Evolutionary conservation across 2,113 vertebrate genomes (phyloP), one percentile per base, ranked within the genome.

Genomic region (Micronycteris hirsuta): DNA sequence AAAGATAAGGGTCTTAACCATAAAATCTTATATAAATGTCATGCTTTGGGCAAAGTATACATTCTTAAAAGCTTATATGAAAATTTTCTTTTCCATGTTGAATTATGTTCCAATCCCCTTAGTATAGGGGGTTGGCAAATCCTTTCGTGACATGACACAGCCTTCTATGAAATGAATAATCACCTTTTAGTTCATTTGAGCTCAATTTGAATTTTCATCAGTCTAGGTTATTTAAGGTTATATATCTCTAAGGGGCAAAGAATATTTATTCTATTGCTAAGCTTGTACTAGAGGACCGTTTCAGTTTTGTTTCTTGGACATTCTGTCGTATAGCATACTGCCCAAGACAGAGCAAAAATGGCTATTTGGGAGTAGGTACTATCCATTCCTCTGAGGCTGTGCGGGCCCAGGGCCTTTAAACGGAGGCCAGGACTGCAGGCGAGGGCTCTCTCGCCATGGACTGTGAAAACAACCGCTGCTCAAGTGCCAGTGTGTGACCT

Each of bases 141-240:
- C 54, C 70, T 90, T 84, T 49, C 13, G 7, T 82, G 33, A 74
- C 19, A 70, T 70, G 56, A 80, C 33, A 95, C 67, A 70, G 76
- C 77, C 56, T 38, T 91, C 15, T 65, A 36, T 68, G 61, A 84
- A 91, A 89, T 61, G 45, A 87, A 67, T 94, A 89, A 94, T 92
- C 14, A 15, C 47, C n/a, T 86, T 81, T 33, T 91, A 65, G 91
- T 71, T 94, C 63, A 70, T 89, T 93, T 73, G 71, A 94, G 28
- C 95, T 88, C 83, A 93, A 93, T 81, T 95, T 93, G 16, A 49
- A 93, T 87, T 94, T 95, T 95, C 28, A 73, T 63, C 77, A 38
- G 1, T 93, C 31, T 54, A 65, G 38, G 24, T 94, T 96, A 38
- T 36, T 85, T 92, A 56, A 96, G 67, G 28, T 68, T 14, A 15